Conservation (phyloP, 2,113 vertebrate genomes). For the Haplotaxodon microlepis region DNA sequence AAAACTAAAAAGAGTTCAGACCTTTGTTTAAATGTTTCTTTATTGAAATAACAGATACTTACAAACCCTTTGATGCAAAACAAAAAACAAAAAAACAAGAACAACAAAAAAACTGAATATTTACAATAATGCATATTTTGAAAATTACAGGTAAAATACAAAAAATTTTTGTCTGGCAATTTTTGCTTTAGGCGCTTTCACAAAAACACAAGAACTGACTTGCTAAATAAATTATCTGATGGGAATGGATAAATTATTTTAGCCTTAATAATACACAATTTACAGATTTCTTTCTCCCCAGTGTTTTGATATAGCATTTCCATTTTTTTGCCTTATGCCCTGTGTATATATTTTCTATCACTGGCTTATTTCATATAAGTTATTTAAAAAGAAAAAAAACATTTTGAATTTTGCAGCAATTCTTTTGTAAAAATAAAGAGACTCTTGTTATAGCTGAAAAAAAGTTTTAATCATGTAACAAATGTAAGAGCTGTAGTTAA, state of each 20-base stretch:
- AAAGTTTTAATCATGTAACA: background rate
- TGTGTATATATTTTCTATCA: conserved; percentile 25
- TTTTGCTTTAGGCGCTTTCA: background rate
- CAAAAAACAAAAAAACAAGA: fast-evolving
- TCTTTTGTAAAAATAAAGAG: background rate
- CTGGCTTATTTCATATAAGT: background rate
- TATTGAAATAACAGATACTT: background rate
- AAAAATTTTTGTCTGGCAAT: fast-evolving
- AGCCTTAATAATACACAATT: conserved; percentile 53
- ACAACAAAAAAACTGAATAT: background rate
- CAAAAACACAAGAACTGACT: background rate
- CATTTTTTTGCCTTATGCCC: conserved; percentile 52
- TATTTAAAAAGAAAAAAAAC: background rate
- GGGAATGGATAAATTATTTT: conserved; percentile 3
- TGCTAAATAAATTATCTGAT: background rate
- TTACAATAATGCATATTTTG: background rate
- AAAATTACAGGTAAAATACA: background rate
- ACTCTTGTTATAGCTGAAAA: background rate
- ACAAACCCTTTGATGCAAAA: background rate
- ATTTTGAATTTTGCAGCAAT: background rate
- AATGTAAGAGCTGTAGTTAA: background rate
- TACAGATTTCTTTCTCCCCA: conserved; percentile 6
- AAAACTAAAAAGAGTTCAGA: background rate
- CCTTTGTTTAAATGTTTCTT: background rate
- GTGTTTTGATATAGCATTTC: conserved; percentile 16